Percentiles rank a stretch among this genome's conserved stretches.
These are phyloP conservation scores for Lithophane socia DNA, from an alignment of 2,888 invertebrate genomes.

Conservation along the genomic window DNA sequence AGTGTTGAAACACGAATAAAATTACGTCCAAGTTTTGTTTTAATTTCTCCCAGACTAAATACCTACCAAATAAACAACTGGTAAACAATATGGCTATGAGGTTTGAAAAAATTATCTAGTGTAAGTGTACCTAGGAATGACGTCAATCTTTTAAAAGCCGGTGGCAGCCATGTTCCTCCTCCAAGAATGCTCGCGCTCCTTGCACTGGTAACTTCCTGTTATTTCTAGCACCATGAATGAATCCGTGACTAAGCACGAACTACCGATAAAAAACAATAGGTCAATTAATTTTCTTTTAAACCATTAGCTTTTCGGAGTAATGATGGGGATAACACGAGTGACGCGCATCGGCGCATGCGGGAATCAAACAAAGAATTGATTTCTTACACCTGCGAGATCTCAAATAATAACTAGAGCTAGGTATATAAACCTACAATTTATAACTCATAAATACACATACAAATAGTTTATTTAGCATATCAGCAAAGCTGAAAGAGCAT, in stretches of 20 bases:
- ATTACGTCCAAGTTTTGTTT: no score
- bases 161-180: neutral
- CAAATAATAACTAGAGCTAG: slow-evolving; percentile 9
- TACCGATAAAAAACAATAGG: slow-evolving; percentile 14
- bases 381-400: slow-evolving; percentile 18
- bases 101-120: neutral
- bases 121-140: neutral
- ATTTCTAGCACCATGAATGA: slow-evolving; percentile 2
- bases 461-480: slow-evolving; percentile 16
- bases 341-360: slow-evolving; percentile 35
- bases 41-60: neutral
- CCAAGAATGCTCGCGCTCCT: neutral
- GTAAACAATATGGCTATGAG: no score
- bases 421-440: neutral
- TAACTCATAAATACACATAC: neutral
- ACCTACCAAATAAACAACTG: neutral
- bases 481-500: neutral
- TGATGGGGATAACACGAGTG: slow-evolving; percentile 20
- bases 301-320: slow-evolving; percentile 21
- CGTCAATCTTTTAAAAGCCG: neutral
- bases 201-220: neutral
- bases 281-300: neutral
- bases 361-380: slow-evolving; percentile 22
- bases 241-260: slow-evolving; percentile 1
- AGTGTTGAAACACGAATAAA: no score